A percentile compares a stretch with the other conserved stretches of the same genome.
phyloP scores from a whole-genome alignment of 53 echinoderm and acorn worm genomes.

The Paelopatides confundens region DNA sequence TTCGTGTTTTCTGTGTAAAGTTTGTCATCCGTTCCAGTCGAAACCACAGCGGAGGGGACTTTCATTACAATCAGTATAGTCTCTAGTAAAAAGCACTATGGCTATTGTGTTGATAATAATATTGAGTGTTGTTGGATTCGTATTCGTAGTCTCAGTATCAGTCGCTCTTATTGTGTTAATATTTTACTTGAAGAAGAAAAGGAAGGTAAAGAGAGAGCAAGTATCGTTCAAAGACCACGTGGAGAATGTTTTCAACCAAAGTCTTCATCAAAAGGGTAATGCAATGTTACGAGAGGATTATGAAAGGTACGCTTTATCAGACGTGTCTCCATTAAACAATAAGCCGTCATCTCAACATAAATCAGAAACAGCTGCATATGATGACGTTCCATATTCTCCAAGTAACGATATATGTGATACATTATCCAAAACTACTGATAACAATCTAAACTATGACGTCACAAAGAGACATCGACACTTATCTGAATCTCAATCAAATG shows the following conservation, averaged over 20 bases:
- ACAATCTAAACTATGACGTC: background rate
- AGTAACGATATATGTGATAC: no score
- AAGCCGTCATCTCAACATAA: background rate
- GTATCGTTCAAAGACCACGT: background rate
- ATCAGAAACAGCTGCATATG: background rate
- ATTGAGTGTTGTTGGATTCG: background rate
- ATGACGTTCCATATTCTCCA: background rate
- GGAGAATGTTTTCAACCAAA: conserved; percentile 2
- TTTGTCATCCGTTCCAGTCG: no score
- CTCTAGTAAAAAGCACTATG: no score
- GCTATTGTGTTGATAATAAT: background rate
- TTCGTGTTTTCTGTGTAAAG: no score
- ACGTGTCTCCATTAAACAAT: background rate
- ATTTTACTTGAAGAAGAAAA: background rate
- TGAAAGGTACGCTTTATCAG: background rate
- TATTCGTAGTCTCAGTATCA: background rate
- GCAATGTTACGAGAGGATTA: background rate
- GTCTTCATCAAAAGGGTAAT: background rate
- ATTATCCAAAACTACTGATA: background rate
- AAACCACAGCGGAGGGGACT: no score
- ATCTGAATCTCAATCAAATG: background rate
- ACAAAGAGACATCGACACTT: background rate
- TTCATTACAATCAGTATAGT: no score
- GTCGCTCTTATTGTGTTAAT: background rate
- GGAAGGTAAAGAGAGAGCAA: background rate